Conservation (phyloP, 2,888 invertebrate genomes). For the Pollenia amentaria region DNA sequence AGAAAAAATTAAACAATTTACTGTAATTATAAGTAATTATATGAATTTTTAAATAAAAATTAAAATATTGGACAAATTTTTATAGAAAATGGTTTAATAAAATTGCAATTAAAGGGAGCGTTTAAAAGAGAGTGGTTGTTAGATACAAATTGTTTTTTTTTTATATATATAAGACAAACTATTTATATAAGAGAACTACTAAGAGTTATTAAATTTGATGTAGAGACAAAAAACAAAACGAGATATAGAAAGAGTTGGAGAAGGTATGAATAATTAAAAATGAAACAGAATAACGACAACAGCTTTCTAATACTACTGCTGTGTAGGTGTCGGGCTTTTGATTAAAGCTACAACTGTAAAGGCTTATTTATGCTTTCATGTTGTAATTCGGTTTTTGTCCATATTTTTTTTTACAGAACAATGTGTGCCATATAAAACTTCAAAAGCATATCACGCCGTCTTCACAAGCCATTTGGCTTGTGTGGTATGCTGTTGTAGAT, state of each 20-base stretch:
- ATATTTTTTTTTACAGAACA: too few species aligned
- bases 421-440: too few species aligned
- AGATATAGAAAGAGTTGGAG: background rate
- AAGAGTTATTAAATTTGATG: background rate
- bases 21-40: constrained; percentile 25
- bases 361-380: too few species aligned
- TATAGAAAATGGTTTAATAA: constrained; percentile 60
- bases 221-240: background rate
- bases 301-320: too few species aligned
- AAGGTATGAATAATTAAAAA: background rate
- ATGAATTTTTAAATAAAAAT: constrained; percentile 74
- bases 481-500: too few species aligned
- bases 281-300: too few species aligned
- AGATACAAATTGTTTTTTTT: background rate
- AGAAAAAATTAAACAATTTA: constrained; percentile 21
- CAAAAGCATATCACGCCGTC: too few species aligned
- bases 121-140: background rate
- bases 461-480: too few species aligned
- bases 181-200: constrained; percentile 12
- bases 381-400: too few species aligned
- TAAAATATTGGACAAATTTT: constrained; percentile 36
- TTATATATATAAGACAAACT: constrained; percentile 25
- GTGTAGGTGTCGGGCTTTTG: too few species aligned
- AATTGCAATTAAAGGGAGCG: constrained; percentile 3
- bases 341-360: too few species aligned